These are phyloP conservation scores for Drosophila atripex DNA, from an alignment of 2,888 invertebrate genomes.

Conservation along the genomic window DNA sequence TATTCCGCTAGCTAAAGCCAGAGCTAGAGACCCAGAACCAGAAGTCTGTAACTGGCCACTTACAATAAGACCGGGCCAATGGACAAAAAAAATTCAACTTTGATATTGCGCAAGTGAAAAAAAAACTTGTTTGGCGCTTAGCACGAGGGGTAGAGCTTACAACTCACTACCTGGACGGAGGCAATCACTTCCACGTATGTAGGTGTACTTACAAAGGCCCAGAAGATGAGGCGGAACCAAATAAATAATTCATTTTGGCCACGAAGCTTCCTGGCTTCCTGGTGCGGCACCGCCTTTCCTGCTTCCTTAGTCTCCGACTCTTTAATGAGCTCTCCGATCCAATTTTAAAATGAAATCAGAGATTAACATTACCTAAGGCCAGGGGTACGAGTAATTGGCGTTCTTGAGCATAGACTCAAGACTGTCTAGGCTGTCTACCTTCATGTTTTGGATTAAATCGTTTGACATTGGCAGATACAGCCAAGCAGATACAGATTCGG, in stretches of 20 bases:
- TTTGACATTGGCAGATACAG: slow-evolving; percentile 58
- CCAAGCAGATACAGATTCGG: slow-evolving; percentile 18
- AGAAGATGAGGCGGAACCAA: slow-evolving; percentile 37
- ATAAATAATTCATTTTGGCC: slow-evolving; percentile 44
- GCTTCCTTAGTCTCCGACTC: slow-evolving; percentile 15
- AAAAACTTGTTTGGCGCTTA: slow-evolving; percentile 42
- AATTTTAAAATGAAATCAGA: slow-evolving; percentile 40
- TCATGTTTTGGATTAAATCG: slow-evolving; percentile 51
- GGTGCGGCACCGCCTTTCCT: slow-evolving; percentile 12
- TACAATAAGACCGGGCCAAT: slow-evolving; percentile 6
- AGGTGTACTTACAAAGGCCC: not conserved
- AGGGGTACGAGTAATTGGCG: slow-evolving; percentile 41
- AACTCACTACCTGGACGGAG: not conserved
- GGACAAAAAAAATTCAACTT: slow-evolving; percentile 8
- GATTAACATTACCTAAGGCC: slow-evolving; percentile 46
- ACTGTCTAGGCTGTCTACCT: slow-evolving; percentile 30
- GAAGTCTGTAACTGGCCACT: slow-evolving; percentile 16
- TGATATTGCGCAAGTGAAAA: slow-evolving; percentile 42
- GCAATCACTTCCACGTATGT: slow-evolving; percentile 13
- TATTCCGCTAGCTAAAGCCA: too few species aligned
- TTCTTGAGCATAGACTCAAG: slow-evolving; percentile 40
- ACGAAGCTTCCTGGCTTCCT: slow-evolving; percentile 35
- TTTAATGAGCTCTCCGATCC: slow-evolving; percentile 20
- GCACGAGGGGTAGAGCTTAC: slow-evolving; percentile 14
- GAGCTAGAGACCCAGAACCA: slow-evolving; percentile 38